Evolutionary conservation across 1,140 invertebrate genomes (phyloP), one percentile per base, ranked within the genome.

Genomic region (Drosophila lacteicornis): DNA sequence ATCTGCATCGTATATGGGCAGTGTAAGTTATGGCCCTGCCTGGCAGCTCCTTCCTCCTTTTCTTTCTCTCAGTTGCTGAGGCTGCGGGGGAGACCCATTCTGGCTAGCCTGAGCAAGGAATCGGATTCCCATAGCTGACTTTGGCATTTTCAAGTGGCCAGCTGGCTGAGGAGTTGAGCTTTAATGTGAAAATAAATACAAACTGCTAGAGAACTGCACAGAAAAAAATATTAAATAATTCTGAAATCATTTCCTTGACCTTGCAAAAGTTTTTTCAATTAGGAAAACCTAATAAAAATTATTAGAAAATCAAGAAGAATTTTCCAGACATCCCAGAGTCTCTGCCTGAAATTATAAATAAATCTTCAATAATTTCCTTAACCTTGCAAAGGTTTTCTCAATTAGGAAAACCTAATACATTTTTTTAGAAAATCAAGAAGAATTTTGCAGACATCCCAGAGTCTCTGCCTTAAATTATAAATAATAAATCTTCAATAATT

Each of bases 1-100:
- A 59, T 56, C 53, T 56, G 36, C 36, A 56, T 77, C 73, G 70
- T 75, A 75, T 75, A 75, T 75, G 73, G 74, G 22, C 62, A 77
- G 40, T 50, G 66, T 77, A 68, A 77, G 62, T 77, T 77, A 77
- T 77, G 62, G 62, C 62, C 33, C 8, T 36, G 8, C 33, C 33
- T 3, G 33, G 33, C 9, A 3, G 33, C 33, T 33, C 30, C 30
- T 33, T 33, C 30, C 30, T 33, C 33, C 62, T 30, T 8, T 36
- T 43, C 43, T 5, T 25, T 25, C 19, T 25, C 3, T 25, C 22
- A 0, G 22, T 3, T 3, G 22, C 0, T 25, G 22, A 25, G 17
- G 36, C 3, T 49, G 65, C 27, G 36, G 19, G 46, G 25, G 59
- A 65, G 45, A 38, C 11, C 47, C 30, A 46, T 42, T 51, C 47